Conservation (phyloP, 2,113 vertebrate genomes). For the Hassar affinis region DNA sequence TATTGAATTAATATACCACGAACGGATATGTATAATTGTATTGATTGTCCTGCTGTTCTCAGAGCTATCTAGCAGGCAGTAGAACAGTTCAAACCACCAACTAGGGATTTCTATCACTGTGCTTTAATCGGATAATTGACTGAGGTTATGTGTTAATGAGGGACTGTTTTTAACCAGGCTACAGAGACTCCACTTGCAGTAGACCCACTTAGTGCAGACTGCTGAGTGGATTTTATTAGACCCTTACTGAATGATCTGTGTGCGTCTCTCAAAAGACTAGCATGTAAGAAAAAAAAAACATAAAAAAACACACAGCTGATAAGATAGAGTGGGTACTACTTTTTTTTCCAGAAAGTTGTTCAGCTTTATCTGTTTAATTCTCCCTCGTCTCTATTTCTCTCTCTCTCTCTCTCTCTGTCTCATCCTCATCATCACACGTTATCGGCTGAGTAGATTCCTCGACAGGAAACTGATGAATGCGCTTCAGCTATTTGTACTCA, state of each 20-base stretch:
- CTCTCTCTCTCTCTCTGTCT: background rate
- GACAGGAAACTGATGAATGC: constrained; percentile 15
- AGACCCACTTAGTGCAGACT: constrained; percentile 19
- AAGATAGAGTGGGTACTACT: constrained; percentile 64
- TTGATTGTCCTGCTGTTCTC: background rate
- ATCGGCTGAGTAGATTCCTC: constrained; percentile 1
- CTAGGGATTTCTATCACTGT: background rate
- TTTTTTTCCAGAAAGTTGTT: constrained; percentile 64
- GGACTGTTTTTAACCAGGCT: constrained; percentile 22
- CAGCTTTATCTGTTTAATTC: constrained; percentile 56
- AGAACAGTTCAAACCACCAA: background rate
- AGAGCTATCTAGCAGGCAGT: background rate
- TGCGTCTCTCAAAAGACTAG: constrained; percentile 35
- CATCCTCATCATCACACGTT: background rate
- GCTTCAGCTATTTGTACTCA: constrained; percentile 25
- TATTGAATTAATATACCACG: no score
- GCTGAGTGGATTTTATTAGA: constrained; percentile 16
- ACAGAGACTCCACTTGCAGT: background rate
- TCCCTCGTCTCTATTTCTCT: constrained; percentile 8
- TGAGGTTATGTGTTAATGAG: constrained; percentile 38
- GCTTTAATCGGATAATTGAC: constrained; percentile 22
- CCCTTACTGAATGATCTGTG: constrained; percentile 17
- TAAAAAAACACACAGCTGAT: constrained; percentile 48
- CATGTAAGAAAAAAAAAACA: background rate
- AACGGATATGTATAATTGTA: background rate